Conservation (phyloP, 2,797 vertebrate genomes). For the Holocentrus rufus region DNA sequence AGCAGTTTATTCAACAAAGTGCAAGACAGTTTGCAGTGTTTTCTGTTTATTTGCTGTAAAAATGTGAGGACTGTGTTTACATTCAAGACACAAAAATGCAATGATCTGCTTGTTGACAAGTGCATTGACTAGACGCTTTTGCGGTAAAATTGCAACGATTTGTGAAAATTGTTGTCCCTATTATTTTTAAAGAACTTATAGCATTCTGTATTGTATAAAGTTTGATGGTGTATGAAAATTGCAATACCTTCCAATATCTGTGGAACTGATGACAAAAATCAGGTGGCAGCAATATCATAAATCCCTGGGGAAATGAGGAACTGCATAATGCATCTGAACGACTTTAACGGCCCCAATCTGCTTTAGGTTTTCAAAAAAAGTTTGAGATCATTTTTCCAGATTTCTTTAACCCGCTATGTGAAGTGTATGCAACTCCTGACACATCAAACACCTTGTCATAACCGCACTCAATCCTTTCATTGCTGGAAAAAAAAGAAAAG, state of each 20-base stretch:
- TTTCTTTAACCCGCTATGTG: slow-evolving; percentile 6
- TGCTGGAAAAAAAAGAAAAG: slow-evolving; percentile 38
- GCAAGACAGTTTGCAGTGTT: slow-evolving; percentile 4
- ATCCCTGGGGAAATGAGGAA: not conserved
- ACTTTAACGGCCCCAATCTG: slow-evolving; percentile 3
- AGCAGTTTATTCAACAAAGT: slow-evolving; percentile 23
- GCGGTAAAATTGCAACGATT: slow-evolving; percentile 39
- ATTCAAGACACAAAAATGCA: slow-evolving; percentile 37
- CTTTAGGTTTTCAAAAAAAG: slow-evolving; percentile 12
- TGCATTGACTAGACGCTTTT: slow-evolving; percentile 43
- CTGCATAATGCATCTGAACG: slow-evolving; percentile 24
- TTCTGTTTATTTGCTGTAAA: slow-evolving; percentile 4
- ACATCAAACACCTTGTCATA: slow-evolving; percentile 55
- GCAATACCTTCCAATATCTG: slow-evolving; percentile 20
- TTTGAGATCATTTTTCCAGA: slow-evolving; percentile 27
- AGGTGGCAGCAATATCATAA: not conserved
- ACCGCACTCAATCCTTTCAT: slow-evolving; percentile 54
- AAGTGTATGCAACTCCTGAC: slow-evolving; percentile 29
- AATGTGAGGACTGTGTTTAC: slow-evolving; percentile 20
- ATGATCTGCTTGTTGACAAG: slow-evolving; percentile 35
- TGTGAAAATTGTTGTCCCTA: slow-evolving; percentile 30
- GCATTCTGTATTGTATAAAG: slow-evolving; percentile 20
- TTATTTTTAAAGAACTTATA: slow-evolving; percentile 29
- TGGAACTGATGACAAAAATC: not conserved
- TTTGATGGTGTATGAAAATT: slow-evolving; percentile 20